Conservation (phyloP, 2,113 vertebrate genomes). For the Eulemur macaco region DNA sequence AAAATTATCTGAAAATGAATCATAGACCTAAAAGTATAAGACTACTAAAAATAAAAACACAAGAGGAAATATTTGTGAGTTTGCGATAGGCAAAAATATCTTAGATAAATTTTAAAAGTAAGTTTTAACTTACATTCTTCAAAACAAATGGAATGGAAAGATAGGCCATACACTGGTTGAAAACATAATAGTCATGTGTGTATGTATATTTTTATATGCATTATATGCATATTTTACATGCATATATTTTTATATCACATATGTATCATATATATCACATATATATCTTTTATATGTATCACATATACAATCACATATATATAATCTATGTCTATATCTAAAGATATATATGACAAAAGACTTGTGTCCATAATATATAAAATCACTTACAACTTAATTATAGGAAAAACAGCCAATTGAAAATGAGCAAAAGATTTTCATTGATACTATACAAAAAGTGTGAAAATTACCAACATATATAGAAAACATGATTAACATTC, state of each 20-base stretch:
- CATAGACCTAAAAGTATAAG: background rate
- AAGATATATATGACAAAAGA: background rate
- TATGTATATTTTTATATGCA: too few relatives aligned
- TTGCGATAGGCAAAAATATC: background rate
- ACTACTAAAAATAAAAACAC: background rate
- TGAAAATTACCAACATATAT: background rate
- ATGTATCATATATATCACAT: background rate
- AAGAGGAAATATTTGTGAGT: background rate
- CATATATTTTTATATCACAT: too few relatives aligned
- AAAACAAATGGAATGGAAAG: background rate
- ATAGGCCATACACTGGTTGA: background rate
- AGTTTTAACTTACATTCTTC: background rate
- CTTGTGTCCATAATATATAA: background rate
- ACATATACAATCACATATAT: background rate
- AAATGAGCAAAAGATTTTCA: background rate
- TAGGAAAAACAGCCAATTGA: background rate
- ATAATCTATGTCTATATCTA: background rate
- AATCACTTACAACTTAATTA: background rate
- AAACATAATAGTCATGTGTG: background rate
- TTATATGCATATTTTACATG: too few relatives aligned
- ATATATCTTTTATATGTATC: too few relatives aligned
- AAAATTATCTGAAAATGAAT: background rate
- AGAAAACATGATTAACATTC: background rate
- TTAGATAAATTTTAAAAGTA: background rate
- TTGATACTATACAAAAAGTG: background rate